Conservation (phyloP, 2,113 vertebrate genomes). For the Ploceus nigricollis region DNA sequence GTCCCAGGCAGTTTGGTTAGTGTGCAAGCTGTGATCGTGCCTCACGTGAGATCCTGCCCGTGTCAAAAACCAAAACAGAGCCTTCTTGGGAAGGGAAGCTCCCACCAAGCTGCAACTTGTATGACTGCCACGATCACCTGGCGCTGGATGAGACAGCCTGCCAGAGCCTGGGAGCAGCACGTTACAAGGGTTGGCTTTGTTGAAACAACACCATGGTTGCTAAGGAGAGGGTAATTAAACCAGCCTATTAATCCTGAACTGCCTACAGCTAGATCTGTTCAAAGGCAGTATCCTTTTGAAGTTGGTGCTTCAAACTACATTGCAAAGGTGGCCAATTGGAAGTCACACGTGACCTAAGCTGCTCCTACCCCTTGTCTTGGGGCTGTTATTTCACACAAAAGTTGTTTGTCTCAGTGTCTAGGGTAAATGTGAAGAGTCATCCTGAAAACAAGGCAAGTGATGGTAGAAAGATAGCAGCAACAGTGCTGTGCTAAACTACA, state of each 20-base stretch:
- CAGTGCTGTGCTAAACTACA: background rate
- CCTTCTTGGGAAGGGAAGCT: background rate
- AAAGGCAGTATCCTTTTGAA: constrained; percentile 20
- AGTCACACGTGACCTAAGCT: background rate
- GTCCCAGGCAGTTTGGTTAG: background rate
- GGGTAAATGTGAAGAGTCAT: background rate
- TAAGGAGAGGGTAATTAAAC: constrained; percentile 26
- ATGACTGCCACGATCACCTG: accelerated
- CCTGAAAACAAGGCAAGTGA: background rate
- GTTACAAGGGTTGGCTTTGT: background rate
- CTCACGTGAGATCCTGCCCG: background rate
- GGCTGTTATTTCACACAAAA: background rate
- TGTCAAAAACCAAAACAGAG: background rate
- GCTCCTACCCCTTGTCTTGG: background rate
- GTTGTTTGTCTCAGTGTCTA: background rate
- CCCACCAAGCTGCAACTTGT: constrained; percentile 8
- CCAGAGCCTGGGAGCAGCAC: background rate
- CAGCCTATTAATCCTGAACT: background rate
- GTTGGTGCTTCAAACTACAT: background rate
- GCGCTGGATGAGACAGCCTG: background rate
- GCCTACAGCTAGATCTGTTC: constrained; percentile 24
- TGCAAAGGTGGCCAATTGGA: background rate
- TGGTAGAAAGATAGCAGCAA: background rate
- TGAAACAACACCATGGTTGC: background rate
- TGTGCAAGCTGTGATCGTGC: background rate